Base-by-base conservation (phyloP, 2,797 vertebrate genomes). In the Cetoscarus ocellatus region DNA sequence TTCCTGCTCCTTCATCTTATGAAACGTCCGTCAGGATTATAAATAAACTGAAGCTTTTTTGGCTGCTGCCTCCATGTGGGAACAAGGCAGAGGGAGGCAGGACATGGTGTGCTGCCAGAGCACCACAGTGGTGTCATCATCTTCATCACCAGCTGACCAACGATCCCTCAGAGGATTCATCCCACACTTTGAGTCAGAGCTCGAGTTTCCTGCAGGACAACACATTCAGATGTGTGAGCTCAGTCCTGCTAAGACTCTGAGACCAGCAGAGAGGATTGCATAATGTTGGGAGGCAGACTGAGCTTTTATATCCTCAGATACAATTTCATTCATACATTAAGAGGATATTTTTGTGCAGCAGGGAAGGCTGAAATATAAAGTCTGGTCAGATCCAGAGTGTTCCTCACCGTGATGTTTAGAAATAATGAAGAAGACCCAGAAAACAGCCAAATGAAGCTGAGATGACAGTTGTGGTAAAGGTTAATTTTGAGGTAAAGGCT, bases 101-200 rank as follows among this genome's bases (percentile, higher is more conserved):
- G 78, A 92, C 90, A 63, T 17, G n/a, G 45, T 89, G 91, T 94
- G 73, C 92, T 90, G 89, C 91, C 85, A 91, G 49, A 61, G 63
- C 70, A 56, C 49, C 67, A 34, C 50, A 58, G 58, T 14, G 50
- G 44, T 60, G 45, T 60, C 35, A 36, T 57, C 44, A 38, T 70
- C 15, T 35, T 77, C 61, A 5, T 71, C 73, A 39, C 5, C 12
- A 17, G 62, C 10, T 14, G 39, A 53, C 44, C 9, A 5, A 5
- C 39, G 5, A 7, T 42, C 53, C 56, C 67, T 19, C 19, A 52
- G 59, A 64, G 1, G 75, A 83, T 82, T 64, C 40, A 63, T 77
- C 51, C 57, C 5, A 67, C 57, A 73, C 47, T 4, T 14, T 10
- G 38, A 60, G 34, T 69, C 36, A 40, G 36, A 64, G 67, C 52